These are phyloP conservation scores for Babyrousa celebensis DNA, from an alignment of 2,797 vertebrate species.

Conservation along the genomic window DNA sequence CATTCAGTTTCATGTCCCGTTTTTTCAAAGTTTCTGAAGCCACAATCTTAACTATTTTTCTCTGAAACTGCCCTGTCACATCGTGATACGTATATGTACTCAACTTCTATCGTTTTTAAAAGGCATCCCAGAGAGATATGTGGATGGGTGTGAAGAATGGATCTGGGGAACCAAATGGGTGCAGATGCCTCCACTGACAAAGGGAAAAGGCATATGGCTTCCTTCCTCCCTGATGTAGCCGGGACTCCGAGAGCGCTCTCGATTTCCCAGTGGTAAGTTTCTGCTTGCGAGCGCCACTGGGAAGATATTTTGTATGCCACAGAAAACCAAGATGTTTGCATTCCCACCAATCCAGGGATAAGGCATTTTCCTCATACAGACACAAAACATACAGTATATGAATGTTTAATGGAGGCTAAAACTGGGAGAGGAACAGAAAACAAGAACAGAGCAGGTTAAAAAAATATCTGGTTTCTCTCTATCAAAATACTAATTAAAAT, in stretches of 20 bases:
- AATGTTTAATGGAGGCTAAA: slow-evolving; percentile 86
- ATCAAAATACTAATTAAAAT: slow-evolving; percentile 90
- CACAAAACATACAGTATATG: slow-evolving; percentile 85
- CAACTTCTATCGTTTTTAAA: slow-evolving; percentile 12
- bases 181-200: slow-evolving; percentile 71
- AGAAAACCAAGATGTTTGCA: slow-evolving; percentile 89
- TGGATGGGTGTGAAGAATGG: slow-evolving; percentile 49
- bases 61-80: slow-evolving; percentile 62
- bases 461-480: slow-evolving; percentile 88
- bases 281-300: slow-evolving; percentile 84
- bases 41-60: not conserved
- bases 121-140: slow-evolving; percentile 66
- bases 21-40: not conserved
- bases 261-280: slow-evolving; percentile 73
- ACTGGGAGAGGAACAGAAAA: slow-evolving; percentile 85
- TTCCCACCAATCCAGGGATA: slow-evolving; percentile 90
- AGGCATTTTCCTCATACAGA: slow-evolving; percentile 87
- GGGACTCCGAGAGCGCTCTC: slow-evolving; percentile 66
- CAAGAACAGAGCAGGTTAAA: slow-evolving; percentile 90
- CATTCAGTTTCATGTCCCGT: not conserved
- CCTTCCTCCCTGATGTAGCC: slow-evolving; percentile 67
- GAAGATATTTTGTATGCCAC: slow-evolving; percentile 88
- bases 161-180: slow-evolving; percentile 48
- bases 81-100: not conserved
- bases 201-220: slow-evolving; percentile 75